Conservation (phyloP, 2,888 invertebrate genomes). For the Phorcus lineatus region DNA sequence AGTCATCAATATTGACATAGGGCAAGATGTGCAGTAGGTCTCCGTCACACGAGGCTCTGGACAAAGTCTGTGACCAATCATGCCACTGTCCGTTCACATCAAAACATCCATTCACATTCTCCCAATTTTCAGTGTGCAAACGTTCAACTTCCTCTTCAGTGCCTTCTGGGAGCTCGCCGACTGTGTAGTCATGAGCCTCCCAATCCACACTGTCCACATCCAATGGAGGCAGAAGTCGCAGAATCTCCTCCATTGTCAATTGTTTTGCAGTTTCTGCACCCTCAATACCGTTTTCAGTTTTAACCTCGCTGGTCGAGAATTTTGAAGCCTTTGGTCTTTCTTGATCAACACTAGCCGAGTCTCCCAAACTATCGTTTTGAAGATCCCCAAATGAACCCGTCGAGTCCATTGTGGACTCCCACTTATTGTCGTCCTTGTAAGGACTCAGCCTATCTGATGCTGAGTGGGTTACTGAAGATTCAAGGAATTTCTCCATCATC, state of each 20-base stretch:
- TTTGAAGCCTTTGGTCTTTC: conserved; percentile 31
- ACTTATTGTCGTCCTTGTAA: conserved; percentile 77
- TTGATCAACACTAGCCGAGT: conserved; percentile 16
- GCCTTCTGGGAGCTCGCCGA: conserved; percentile 59
- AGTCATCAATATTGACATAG: conserved; percentile 94
- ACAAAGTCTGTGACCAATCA: conserved; percentile 93
- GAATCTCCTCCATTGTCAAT: conserved; percentile 75
- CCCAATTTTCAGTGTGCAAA: conserved; percentile 73
- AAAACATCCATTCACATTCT: conserved; percentile 77
- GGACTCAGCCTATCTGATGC: conserved; percentile 59
- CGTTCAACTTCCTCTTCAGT: conserved; percentile 67
- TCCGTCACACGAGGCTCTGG: conserved; percentile 84
- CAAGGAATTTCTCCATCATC: conserved; percentile 75
- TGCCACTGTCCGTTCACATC: conserved; percentile 81
- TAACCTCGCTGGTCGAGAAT: conserved; percentile 4
- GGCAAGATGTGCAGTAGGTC: conserved; percentile 93
- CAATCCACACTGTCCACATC: conserved; percentile 79
- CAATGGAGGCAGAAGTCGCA: conserved; percentile 82
- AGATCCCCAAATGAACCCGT: conserved; percentile 47
- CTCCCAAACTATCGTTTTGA: neutral
- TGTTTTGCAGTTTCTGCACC: conserved; percentile 33
- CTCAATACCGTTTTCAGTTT: conserved; percentile 20
- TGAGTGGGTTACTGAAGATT: conserved; percentile 63
- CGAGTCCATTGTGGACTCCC: conserved; percentile 76
- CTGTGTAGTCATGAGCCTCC: conserved; percentile 78